A percentile compares a stretch with the other conserved stretches of the same genome.
Conservation (phyloP, 2,797 vertebrate genomes). For the Kryptolebias ocellatus region DNA sequence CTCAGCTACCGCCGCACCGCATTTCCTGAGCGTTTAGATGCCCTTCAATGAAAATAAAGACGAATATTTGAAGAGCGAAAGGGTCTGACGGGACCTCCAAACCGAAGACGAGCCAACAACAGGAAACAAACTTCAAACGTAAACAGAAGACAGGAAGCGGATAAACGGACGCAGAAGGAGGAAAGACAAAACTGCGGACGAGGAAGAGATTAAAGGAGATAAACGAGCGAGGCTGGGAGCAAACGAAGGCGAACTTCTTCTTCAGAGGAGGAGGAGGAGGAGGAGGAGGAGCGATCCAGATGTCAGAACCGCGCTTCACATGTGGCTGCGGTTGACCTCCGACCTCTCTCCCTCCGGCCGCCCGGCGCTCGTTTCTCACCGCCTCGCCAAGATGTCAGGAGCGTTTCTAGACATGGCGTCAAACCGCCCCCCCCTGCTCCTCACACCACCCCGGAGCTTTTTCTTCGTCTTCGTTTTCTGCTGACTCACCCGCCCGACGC, state of each 20-base stretch:
- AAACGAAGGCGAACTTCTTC: neutral
- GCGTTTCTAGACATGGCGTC: constrained; percentile 55
- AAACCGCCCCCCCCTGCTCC: constrained; percentile 6
- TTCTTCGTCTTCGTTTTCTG: constrained; percentile 3
- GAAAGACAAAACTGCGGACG: constrained; percentile 32
- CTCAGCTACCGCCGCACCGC: too few species aligned
- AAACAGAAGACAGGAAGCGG: constrained; percentile 20
- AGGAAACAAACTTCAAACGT: neutral
- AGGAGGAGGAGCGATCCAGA: constrained; percentile 49
- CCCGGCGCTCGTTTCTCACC: constrained; percentile 56
- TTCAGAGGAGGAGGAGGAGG: constrained; percentile 8
- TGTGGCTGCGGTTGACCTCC: constrained; percentile 81
- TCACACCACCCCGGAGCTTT: constrained; percentile 20
- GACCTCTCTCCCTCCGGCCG: constrained; percentile 38
- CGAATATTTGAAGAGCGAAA: too few species aligned
- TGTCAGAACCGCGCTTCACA: constrained; percentile 67
- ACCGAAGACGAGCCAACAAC: neutral
- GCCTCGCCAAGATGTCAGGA: constrained; percentile 52
- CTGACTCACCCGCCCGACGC: neutral
- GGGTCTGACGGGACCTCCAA: neutral
- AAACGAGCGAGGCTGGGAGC: neutral
- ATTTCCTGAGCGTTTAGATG: too few species aligned
- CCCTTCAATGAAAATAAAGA: too few species aligned
- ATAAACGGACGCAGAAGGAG: constrained; percentile 4
- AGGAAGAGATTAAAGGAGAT: constrained; percentile 22